These are phyloP conservation scores for Alitta virens DNA, from an alignment of 2,888 invertebrate genomes.

Conservation along the genomic window DNA sequence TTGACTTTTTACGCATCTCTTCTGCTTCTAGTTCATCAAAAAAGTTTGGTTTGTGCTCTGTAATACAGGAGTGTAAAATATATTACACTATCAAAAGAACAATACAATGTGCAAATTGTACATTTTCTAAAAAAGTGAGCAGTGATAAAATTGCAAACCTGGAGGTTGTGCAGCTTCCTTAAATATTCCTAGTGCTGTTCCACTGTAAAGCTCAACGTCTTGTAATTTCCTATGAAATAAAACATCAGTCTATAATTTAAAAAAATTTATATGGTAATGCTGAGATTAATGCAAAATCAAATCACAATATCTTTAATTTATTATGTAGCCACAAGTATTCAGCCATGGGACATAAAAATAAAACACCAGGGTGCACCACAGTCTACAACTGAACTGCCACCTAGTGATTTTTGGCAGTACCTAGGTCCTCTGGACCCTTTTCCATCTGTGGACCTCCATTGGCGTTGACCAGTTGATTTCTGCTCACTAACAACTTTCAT, in stretches of 20 bases:
- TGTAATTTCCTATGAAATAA: background rate
- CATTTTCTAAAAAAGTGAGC: background rate
- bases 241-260: background rate
- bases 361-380: too few species aligned
- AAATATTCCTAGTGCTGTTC: constrained; percentile 52
- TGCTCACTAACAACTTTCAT: too few species aligned
- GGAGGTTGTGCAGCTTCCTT: background rate
- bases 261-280: too few species aligned
- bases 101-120: background rate
- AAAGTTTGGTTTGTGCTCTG: constrained; percentile 2
- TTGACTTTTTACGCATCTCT: constrained; percentile 8
- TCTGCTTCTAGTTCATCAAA: constrained; percentile 22
- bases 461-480: too few species aligned
- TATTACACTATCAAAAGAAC: background rate
- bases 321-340: too few species aligned
- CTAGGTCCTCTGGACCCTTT: too few species aligned
- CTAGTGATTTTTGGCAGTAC: too few species aligned
- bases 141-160: background rate
- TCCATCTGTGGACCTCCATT: too few species aligned
- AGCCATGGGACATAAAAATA: too few species aligned
- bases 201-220: constrained; percentile 52
- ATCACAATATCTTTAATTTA: too few species aligned
- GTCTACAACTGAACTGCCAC: too few species aligned
- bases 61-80: background rate
- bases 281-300: too few species aligned